Base-by-base conservation (phyloP, 2,113 vertebrate genomes). In the Aspidoscelis tigris region DNA sequence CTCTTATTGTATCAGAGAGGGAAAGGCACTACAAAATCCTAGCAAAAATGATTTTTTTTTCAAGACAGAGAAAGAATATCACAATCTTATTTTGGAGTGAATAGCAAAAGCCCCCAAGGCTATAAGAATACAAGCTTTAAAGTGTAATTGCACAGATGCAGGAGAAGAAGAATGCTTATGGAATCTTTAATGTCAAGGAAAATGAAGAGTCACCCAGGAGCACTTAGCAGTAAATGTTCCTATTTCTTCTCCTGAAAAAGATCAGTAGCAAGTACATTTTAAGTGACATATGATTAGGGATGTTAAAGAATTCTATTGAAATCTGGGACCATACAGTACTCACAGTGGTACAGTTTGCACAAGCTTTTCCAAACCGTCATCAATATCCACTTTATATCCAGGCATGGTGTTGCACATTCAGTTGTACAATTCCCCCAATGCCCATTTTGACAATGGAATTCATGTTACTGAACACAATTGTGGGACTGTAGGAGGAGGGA, bases 91-190 rank as follows among this genome's bases (percentile, higher is more conserved):
- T 89, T n/a, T 69, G 71, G 24, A 5, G 18, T 76, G 73, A 80
- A 78, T 79, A 88, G 64, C 39, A 88, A 90, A 89, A 87, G 2
- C 0, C 16, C 33, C 14, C 41, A 69, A 68, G 16, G 7, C 20
- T 72, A 6, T 64, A 80, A 69, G 83, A 22, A 33, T 74, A 65
- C 1, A 7, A 12, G 10, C 86, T 82, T 89, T 55, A n/a, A 50
- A 89, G 88, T 82, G 74, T 39, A 89, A 85, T 80, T 72, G 83
- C 6, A 92, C 75, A 89, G 5, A 26, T 71, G 39, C 2, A 71
- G 84, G 68, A 77, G 1, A 50, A 70, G 85, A 84, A 77, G 55
- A 80, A 76, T 71, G 22, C 75, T 69, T 39, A 78, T 77, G 61
- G 76, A 53, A 80, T 82, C 76, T 24, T 39, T 78, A 81, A 90